Base-by-base conservation (phyloP, 1,140 invertebrate genomes). In the Drosophila orosa region DNA sequence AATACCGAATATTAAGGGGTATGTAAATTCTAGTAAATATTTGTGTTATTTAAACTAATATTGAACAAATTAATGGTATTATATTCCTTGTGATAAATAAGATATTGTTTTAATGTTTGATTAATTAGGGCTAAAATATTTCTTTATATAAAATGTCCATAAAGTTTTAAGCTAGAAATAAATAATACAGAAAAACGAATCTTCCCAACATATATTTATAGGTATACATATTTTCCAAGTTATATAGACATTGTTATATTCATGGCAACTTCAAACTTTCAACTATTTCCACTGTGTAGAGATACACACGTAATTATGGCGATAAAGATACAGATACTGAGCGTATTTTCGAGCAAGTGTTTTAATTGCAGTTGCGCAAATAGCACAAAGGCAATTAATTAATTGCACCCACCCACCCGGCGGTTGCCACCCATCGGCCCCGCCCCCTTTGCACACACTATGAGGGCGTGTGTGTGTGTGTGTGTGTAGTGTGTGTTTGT, bases 361-460 rank as follows among this genome's bases (percentile, higher is more conserved):
- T 89, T 87, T 87, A 87, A 87, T 87, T 87, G 80, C 84, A 89
- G 75, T 77, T 77, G 80, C 67, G 75, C 76, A 89, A 87, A 87
- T 83, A 62, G 72, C 84, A 76, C 52, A 89, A 83, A 78, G 80
- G 80, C 83, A 87, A 87, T 87, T 87, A 87, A 87, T 87, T 87
- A 87, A 87, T 87, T 87, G 83, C 65, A 66, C 62, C 67, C 83
- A 77, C 75, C 82, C 84, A 80, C 47, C 44, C 15, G 45, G 5
- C 65, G 74, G 61, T 63, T 44, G 55, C 29, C 54, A 42, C 62
- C 62, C 56, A 77, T 40, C 27, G 31, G 76, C 33, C 40, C 45
- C 77, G 78, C 82, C 74, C 78, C 69, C 81, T 74, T 54, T 27
- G 31, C 78, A 74, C 66, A 13, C 48, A 50, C 29, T 39, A 24